Base-by-base conservation (phyloP, 2,888 invertebrate species). In the Arge pagana region DNA sequence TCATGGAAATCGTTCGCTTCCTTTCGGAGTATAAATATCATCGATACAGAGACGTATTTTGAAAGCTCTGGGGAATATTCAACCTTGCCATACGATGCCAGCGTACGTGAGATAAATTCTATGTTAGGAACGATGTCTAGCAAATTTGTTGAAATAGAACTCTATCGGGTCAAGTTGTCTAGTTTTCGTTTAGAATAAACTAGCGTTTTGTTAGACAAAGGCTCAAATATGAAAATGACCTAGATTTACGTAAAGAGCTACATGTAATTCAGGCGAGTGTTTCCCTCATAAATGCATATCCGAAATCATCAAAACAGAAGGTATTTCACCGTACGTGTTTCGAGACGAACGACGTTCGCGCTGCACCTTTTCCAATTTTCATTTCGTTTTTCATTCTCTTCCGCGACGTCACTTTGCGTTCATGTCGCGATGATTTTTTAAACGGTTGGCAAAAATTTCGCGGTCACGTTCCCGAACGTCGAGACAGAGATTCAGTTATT, bases 41-140 rank as follows among this genome's bases (percentile, higher is more conserved):
- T n/a, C n/a, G n/a, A n/a, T n/a, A 23, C 45, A 21, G 31, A 45
- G 31, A 45, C 23, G 23, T 33, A 33, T 45, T 45, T 45, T 16
- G 33, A 45, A 45, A 45, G 33, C 31, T 45, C 45, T n/a, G n/a
- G n/a, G n/a, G n/a, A n/a, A n/a, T n/a, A n/a, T n/a, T 45, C 33
- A 45, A 45, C 48, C 36, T 49, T 43, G 56, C 53, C 45, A 53
- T 45, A 53, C 59, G 62, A 60, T 58, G 62, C 56, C 57, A 62
- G 57, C 54, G 55, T 56, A 48, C 41, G 31, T 61, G 52, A 53
- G 55, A 59, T 51, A 54, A 54, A n/a, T n/a, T n/a, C n/a, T 54
- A 57, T 56, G 60, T 57, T 61, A 57, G 54, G 54, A 56, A 59
- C 56, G 59, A 61, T 63, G 61, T 63, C 53, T 63, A 63, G 61